Percentiles rank a stretch among this genome's conserved stretches.
Evolutionary conservation across 2,113 vertebrate genomes (phyloP).

Genomic region (Saiga tatarica): DNA sequence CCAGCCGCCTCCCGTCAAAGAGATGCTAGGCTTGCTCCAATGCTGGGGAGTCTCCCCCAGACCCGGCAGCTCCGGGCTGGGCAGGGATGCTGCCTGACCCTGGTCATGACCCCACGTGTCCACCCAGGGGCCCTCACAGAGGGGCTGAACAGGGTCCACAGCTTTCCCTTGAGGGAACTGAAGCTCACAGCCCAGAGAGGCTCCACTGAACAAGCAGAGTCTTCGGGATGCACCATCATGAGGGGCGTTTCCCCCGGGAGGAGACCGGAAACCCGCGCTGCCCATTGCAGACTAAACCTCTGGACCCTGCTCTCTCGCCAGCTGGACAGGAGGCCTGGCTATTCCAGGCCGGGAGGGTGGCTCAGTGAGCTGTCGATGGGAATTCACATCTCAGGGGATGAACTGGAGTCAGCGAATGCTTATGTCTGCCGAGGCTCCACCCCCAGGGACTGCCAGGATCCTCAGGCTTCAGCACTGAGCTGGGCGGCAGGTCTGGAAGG

Average conservation of each 20-base stretch:
- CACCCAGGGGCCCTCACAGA: accelerated
- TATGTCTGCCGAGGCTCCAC: not conserved
- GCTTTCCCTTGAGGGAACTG: accelerated
- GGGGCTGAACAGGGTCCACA: not conserved
- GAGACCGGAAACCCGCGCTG: accelerated
- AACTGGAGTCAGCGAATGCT: accelerated
- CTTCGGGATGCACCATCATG: accelerated
- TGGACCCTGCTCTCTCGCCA: accelerated
- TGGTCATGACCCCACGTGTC: accelerated
- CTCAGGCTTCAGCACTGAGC: not conserved
- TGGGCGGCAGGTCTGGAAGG: accelerated
- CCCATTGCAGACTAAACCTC: accelerated
- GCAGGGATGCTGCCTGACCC: not conserved
- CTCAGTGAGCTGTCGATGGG: accelerated
- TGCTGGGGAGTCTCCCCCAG: too few species aligned
- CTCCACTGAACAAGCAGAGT: not conserved
- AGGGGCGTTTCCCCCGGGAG: not conserved
- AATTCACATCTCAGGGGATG: accelerated
- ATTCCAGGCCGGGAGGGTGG: accelerated
- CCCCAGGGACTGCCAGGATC: accelerated
- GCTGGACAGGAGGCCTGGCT: accelerated
- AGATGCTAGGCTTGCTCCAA: accelerated
- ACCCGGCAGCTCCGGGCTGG: accelerated
- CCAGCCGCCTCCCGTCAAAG: accelerated
- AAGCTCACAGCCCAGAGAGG: not conserved